These are phyloP conservation scores for Cryptomyrus ogoouensis DNA, from an alignment of 2,113 vertebrate genomes.

Conservation along the genomic window DNA sequence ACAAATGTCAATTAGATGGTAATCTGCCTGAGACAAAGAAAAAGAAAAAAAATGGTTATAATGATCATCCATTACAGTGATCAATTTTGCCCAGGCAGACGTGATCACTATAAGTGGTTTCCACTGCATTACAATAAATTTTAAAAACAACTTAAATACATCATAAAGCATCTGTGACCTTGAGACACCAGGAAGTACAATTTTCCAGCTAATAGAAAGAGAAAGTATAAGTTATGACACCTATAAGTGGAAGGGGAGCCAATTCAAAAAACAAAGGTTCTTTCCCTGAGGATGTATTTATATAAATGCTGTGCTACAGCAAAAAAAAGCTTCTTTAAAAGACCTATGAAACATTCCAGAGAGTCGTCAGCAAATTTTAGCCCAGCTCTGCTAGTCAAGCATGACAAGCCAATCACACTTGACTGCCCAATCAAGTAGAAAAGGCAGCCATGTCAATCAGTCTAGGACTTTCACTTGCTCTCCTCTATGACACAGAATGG, in stretches of 20 bases:
- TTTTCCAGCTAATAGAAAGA: not conserved
- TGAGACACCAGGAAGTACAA: not conserved
- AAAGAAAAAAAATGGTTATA: too few relatives aligned
- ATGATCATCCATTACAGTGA: not conserved
- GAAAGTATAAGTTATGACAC: not conserved
- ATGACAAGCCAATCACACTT: not conserved
- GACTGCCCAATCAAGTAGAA: not conserved
- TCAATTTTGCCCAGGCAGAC: not conserved
- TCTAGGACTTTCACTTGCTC: not conserved
- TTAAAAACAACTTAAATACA: not conserved
- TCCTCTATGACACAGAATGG: not conserved
- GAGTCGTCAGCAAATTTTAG: not conserved
- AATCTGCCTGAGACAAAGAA: too few relatives aligned
- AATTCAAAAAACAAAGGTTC: not conserved
- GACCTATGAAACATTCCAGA: not conserved
- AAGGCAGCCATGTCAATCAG: not conserved
- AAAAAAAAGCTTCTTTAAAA: not conserved
- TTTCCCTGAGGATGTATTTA: not conserved
- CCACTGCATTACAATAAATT: not conserved
- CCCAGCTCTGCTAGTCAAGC: not conserved
- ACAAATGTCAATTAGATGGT: too few relatives aligned
- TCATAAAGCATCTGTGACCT: not conserved
- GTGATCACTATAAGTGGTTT: too few relatives aligned
- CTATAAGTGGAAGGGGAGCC: not conserved
- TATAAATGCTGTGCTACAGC: not conserved